Evolutionary conservation across 2,797 vertebrate genomes (phyloP), one percentile per base, ranked within the genome.

Genomic region (Dendrocincla fuliginosa): DNA sequence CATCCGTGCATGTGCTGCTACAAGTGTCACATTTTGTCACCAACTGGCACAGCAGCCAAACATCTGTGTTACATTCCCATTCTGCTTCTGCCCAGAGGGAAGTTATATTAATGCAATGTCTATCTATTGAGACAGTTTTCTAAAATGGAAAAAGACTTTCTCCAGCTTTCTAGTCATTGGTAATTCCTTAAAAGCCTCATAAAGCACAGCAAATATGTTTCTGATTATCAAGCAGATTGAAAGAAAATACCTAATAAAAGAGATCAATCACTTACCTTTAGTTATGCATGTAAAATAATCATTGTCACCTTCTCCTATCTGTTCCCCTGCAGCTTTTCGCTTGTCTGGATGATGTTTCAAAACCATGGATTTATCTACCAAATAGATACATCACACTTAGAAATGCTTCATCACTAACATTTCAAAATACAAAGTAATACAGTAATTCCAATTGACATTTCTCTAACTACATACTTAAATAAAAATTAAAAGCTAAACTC

Each of bases 271-370:
- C 95, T 98, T 97, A 98, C 98, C 98, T 98, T 98, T 98, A 96
- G 98, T 98, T 96, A 98, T 98, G 85, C 98, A 98, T 4, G 98
- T 98, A 73, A 98, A 98, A 92, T 99, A 99, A 97, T 99, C 99
- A 39, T 99, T 99, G 97, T 99, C 98, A 33, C 99, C 99, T 97
- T 99, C 99, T 78, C 98, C 98, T 53, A 99, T 99, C 97, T 99
- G 99, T 85, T 99, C 99, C 73, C 99, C 99, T 17, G 99, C 98
- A 89, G 99, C 99, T 99, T 99, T 99, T 97, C 99, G 98, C 95
- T 99, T 99, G 98, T 99, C 99, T 9, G 99, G 99, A 68, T 99
- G 99, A 97, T 99, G 99, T 97, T 99, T 99, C 97, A 99, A 97
- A 96, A 99, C 99, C 97, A 99, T 99, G 8, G 98, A 98, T 98